phyloP scores from a whole-genome alignment of 2,113 vertebrate species.

The Dicerorhinus sumatrensis region DNA sequence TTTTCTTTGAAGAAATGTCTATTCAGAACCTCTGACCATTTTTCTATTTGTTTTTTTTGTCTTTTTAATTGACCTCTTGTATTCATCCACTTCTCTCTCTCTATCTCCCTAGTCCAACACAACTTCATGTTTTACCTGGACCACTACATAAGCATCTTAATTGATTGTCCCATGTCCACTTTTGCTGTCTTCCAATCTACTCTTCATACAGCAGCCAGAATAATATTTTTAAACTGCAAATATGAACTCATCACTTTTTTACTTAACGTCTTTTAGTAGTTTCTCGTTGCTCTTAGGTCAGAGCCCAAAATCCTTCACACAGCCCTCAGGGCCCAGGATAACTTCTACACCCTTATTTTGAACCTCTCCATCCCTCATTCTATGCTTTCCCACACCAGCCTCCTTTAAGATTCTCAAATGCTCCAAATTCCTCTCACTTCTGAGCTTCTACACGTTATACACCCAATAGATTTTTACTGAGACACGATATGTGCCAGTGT shows the following conservation, averaged over 20 bases:
- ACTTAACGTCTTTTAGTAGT: background rate
- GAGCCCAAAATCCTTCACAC: background rate
- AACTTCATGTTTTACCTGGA: background rate
- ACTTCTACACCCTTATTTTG: background rate
- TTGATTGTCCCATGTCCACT: background rate
- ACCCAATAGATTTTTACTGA: background rate
- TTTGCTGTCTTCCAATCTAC: background rate
- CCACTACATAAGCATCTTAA: background rate
- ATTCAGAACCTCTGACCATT: background rate
- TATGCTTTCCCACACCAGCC: background rate
- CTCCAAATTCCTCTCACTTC: background rate
- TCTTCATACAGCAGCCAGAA: background rate
- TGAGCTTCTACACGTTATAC: background rate
- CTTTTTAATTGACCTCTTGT: background rate
- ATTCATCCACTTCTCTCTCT: background rate
- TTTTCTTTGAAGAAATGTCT: slow-evolving; percentile 14
- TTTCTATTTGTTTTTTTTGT: background rate
- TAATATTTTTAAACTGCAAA: background rate
- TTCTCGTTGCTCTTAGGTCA: background rate
- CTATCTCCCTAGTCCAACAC: background rate
- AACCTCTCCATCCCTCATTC: background rate
- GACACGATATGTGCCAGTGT: background rate
- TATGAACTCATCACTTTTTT: background rate
- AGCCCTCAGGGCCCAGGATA: background rate
- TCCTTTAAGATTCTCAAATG: background rate